These are phyloP conservation scores for Macrosteles quadrilineatus DNA, from an alignment of 1,140 invertebrate species.

Conservation along the genomic window DNA sequence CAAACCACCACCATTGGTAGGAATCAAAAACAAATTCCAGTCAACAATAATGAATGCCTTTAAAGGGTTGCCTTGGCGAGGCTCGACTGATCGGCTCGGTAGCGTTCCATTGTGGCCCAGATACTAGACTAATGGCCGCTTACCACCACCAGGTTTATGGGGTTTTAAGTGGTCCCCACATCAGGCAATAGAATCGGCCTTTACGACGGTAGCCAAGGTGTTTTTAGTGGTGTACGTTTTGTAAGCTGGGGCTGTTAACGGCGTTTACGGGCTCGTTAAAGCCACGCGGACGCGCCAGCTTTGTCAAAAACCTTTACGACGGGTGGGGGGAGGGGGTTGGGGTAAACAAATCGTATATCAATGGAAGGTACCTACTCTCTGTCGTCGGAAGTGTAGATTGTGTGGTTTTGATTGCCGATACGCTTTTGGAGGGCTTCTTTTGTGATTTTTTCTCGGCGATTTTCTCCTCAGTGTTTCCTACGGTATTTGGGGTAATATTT, in stretches of 20 bases:
- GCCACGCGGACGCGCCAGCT: neutral
- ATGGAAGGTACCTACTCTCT: too few relatives aligned
- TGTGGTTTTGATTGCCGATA: too few relatives aligned
- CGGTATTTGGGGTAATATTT: too few relatives aligned
- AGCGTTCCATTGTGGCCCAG: neutral
- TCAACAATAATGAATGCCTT: too few relatives aligned
- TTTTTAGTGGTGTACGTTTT: slow-evolving; percentile 29
- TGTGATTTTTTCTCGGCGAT: too few relatives aligned
- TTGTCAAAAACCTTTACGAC: slow-evolving; percentile 21
- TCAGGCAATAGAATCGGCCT: slow-evolving; percentile 28
- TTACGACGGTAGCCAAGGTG: slow-evolving; percentile 27
- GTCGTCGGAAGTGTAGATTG: too few relatives aligned
- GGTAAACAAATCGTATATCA: slow-evolving; percentile 27
- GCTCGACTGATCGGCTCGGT: too few relatives aligned
- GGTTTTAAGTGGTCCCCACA: slow-evolving; percentile 31
- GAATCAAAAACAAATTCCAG: too few relatives aligned
- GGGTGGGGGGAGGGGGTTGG: neutral
- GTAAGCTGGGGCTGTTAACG: slow-evolving; percentile 24
- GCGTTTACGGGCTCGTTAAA: slow-evolving; percentile 29
- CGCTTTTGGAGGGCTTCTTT: too few relatives aligned
- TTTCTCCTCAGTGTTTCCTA: too few relatives aligned
- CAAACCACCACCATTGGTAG: too few relatives aligned
- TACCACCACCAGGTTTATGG: slow-evolving; percentile 23
- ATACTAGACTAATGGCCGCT: slow-evolving; percentile 10
- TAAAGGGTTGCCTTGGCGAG: too few relatives aligned